Evolutionary conservation across 2,888 invertebrate species (phyloP).

Genomic region (Epirrita christyi): DNA sequence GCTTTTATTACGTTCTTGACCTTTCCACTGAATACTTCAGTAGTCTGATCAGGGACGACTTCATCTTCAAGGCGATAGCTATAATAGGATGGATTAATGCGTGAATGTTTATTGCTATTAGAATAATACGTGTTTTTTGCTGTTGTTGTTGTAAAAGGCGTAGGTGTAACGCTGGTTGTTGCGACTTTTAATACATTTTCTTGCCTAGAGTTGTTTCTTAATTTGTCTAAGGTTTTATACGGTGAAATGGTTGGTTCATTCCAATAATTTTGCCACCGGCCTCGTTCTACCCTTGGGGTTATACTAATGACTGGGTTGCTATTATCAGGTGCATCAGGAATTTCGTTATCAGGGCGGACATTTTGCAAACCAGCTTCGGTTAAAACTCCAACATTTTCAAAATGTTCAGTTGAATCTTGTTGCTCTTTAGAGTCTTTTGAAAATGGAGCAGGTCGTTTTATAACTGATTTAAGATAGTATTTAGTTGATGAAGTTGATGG

Average conservation of each 20-base stretch:
- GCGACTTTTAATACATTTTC: constrained; percentile 47
- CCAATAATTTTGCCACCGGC: constrained; percentile 48
- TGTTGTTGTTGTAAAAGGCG: constrained; percentile 43
- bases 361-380: constrained; percentile 56
- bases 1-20: constrained; percentile 72
- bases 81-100: constrained; percentile 67
- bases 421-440: constrained; percentile 43
- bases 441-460: constrained; percentile 64
- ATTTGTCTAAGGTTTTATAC: constrained; percentile 78
- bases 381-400: constrained; percentile 52
- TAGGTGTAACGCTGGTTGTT: constrained; percentile 47
- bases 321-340: constrained; percentile 34
- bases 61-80: constrained; percentile 72
- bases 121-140: constrained; percentile 43
- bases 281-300: constrained; percentile 39
- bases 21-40: constrained; percentile 70
- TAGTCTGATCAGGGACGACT: constrained; percentile 66
- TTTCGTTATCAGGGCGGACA: constrained; percentile 35
- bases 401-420: constrained; percentile 58
- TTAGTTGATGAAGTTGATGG: constrained; percentile 55
- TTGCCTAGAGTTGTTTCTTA: constrained; percentile 56
- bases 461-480: constrained; percentile 66
- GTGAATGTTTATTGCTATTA: constrained; percentile 48
- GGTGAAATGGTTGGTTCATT: constrained; percentile 79
- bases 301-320: constrained; percentile 38